phyloP scores from a whole-genome alignment of 2,797 vertebrate species.

The Helicolenus hilgendorfi region DNA sequence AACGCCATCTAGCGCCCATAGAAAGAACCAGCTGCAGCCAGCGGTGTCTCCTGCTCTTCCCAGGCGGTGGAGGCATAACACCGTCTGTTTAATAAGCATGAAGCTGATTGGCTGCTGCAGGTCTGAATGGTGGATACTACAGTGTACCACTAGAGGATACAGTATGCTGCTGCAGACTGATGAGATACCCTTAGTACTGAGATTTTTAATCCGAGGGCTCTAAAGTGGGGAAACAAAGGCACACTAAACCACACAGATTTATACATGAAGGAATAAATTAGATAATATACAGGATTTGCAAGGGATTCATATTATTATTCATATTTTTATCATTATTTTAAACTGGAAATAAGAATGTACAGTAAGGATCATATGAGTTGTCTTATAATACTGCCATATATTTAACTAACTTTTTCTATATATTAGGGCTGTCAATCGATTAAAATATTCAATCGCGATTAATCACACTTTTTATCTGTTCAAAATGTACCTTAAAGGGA shows the following conservation, averaged over 20 bases:
- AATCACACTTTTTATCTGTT: no score
- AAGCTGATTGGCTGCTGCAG: neutral
- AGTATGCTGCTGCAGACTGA: neutral
- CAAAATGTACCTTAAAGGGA: no score
- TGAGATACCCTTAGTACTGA: neutral
- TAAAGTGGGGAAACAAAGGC: neutral
- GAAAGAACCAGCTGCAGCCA: neutral
- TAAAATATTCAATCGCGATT: no score
- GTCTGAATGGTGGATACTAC: neutral
- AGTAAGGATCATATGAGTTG: neutral
- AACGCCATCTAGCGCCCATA: constrained; percentile 57
- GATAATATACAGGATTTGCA: neutral
- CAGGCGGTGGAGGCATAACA: constrained; percentile 65
- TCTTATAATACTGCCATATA: neutral
- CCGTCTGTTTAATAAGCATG: neutral
- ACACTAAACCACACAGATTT: neutral
- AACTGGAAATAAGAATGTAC: neutral
- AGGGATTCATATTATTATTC: neutral
- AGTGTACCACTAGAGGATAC: no score
- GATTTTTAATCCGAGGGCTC: neutral
- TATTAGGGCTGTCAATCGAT: no score
- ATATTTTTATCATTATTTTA: neutral
- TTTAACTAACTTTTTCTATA: neutral
- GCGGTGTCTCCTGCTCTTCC: neutral
- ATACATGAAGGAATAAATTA: neutral